Base-by-base conservation (phyloP, 2,888 invertebrate species). In the Mythimna impura region DNA sequence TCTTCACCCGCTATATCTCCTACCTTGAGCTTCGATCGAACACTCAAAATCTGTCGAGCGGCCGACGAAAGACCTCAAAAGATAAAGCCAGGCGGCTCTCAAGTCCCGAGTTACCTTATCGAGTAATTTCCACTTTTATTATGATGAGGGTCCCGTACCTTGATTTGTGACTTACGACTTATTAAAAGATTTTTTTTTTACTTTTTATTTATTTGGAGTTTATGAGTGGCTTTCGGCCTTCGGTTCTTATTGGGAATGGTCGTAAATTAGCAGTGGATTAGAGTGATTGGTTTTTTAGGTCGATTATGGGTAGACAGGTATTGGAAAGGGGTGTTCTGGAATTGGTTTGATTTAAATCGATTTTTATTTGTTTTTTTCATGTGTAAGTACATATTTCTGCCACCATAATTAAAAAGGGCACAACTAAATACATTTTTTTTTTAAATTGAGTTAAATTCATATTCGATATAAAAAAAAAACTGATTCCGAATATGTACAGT, bases 91-190 rank as follows among this genome's bases (percentile, higher is more conserved):
- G 63, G 58, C 78, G 79, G 79, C 84, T 87, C 86, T 86, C 85
- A 78, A 87, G 79, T 73, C 60, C 78, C 79, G 71, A 64, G 55
- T 83, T 78, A 82, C 86, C 83, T 83, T 88, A 88, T 88, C 84
- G 86, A 86, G 80, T 85, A 73, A 86, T 85, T 80, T 71, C 61
- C 82, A 88, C 84, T 91, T 92, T 92, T 93, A 92, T 92, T 91
- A 92, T 92, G 92, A 93, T 91, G 88, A 92, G 93, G 93, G 93
- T 93, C 75, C 71, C 68, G 22, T 67, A 65, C 75, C 82, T 86
- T 90, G 92, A 91, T 91, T 93, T 87, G 91, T 89, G 89, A 86
- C 80, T 86, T 85, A 74, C 78, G 70, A 75, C 74, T 82, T 86
- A 83, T 82, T 82, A 78, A 70, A 57, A 55, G 34, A 54, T 1